A percentile compares a stretch with the other conserved stretches of the same genome.
Evolutionary conservation across 2,113 vertebrate genomes (phyloP).

Genomic region (Pseudolaguvia tuberculata): DNA sequence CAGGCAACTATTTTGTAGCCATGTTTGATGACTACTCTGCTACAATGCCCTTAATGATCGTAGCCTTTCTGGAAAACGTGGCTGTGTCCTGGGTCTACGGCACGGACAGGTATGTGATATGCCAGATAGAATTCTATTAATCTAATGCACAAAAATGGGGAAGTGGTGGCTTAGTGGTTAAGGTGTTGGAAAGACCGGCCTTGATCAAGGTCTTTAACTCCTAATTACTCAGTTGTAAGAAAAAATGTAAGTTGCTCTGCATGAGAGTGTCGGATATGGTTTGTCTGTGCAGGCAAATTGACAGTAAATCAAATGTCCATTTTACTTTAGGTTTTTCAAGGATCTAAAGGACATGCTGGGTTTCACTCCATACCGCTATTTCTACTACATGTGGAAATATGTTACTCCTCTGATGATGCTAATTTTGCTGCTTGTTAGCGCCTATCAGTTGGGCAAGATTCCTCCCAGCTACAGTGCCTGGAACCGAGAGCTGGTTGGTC

Average conservation of each 20-base stretch:
- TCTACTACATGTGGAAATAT: slow-evolving; percentile 98
- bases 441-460: slow-evolving; percentile 83
- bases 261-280: neutral
- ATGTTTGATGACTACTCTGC: slow-evolving; percentile 99
- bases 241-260: too few species aligned
- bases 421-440: slow-evolving; percentile 76
- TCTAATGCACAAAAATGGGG: too few species aligned
- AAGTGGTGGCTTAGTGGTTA: neutral
- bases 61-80: slow-evolving; percentile 90
- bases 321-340: slow-evolving; percentile 84
- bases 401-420: slow-evolving; percentile 83
- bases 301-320: neutral
- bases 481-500: slow-evolving; percentile 84
- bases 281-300: too few species aligned
- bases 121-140: neutral
- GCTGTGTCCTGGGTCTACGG: slow-evolving; percentile 91
- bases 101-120: slow-evolving; percentile 81
- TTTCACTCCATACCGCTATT: slow-evolving; percentile 84
- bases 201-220: too few species aligned
- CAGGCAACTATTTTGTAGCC: slow-evolving; percentile 93
- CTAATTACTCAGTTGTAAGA: too few species aligned
- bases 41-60: slow-evolving; percentile 87
- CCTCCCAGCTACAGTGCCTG: slow-evolving; percentile 91
- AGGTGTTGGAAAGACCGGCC: too few species aligned
- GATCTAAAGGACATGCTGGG: slow-evolving; percentile 96